phyloP scores from a whole-genome alignment of 2,113 vertebrate species.

The Triplophysa dalaica region DNA sequence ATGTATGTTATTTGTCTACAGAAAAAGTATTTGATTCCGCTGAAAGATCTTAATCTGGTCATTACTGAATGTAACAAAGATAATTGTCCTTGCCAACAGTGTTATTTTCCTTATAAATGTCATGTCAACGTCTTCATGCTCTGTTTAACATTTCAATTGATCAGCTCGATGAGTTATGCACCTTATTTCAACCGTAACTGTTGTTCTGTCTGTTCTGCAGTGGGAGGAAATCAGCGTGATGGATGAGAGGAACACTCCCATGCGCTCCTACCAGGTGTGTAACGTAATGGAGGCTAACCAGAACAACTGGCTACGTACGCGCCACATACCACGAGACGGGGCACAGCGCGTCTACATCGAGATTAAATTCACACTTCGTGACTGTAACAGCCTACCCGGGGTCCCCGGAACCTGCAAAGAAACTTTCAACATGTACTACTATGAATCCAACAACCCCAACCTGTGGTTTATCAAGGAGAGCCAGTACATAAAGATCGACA shows the following conservation, averaged over 20 bases:
- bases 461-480: conserved; percentile 82
- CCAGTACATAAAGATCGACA: conserved; percentile 82
- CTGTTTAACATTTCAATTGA: too few relatives aligned
- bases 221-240: conserved; percentile 87
- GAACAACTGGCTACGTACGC: conserved; percentile 82
- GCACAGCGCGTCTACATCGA: conserved; percentile 82
- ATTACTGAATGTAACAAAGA: too few relatives aligned
- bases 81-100: too few relatives aligned
- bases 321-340: conserved; percentile 76
- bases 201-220: conserved; percentile 58
- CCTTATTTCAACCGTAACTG: neutral
- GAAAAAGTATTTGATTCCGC: too few relatives aligned
- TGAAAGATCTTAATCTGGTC: too few relatives aligned
- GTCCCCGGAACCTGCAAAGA: conserved; percentile 83
- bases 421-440: conserved; percentile 86
- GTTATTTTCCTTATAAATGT: neutral
- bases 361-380: conserved; percentile 83
- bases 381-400: conserved; percentile 82
- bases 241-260: conserved; percentile 81
- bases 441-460: conserved; percentile 79
- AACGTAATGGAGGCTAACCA: conserved; percentile 83
- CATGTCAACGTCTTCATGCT: neutral
- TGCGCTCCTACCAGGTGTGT: conserved; percentile 82
- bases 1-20: too few relatives aligned
- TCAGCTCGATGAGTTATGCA: neutral